A percentile compares a stretch with the other conserved stretches of the same genome.
These are phyloP conservation scores for Polymixis lichenea DNA, from an alignment of 2,888 invertebrate genomes.

Conservation along the genomic window DNA sequence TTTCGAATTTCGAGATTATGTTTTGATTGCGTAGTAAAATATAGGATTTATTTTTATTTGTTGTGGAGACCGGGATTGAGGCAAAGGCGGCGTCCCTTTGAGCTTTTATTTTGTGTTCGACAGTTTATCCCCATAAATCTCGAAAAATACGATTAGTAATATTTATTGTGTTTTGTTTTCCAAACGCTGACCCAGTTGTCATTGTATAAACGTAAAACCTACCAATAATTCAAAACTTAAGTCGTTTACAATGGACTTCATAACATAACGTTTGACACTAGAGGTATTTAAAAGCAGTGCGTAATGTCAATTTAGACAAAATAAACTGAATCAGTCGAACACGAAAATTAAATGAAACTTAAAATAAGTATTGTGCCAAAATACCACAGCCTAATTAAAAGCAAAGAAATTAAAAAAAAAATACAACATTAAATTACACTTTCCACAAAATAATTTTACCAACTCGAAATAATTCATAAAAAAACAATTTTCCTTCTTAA, in stretches of 20 bases:
- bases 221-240: not conserved
- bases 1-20: constrained; percentile 68
- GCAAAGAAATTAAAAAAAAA: not conserved
- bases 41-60: constrained; percentile 68
- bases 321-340: not conserved
- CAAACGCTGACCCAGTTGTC: constrained; percentile 12
- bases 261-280: not conserved
- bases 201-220: not conserved
- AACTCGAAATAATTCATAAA: constrained; percentile 8
- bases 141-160: constrained; percentile 59
- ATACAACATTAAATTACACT: not conserved
- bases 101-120: constrained; percentile 55
- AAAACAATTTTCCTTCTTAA: constrained; percentile 3
- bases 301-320: not conserved
- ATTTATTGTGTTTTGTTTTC: constrained; percentile 55
- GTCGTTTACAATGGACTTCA: not conserved
- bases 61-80: constrained; percentile 59
- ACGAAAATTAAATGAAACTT: not conserved
- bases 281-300: not conserved
- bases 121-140: constrained; percentile 64
- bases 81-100: constrained; percentile 43
- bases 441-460: constrained; percentile 15
- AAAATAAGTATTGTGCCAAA: too few species aligned
- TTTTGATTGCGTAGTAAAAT: constrained; percentile 71
- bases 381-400: not conserved